Conservation (phyloP, 2,888 invertebrate species). For the Rhagophthalmus giganteus region DNA sequence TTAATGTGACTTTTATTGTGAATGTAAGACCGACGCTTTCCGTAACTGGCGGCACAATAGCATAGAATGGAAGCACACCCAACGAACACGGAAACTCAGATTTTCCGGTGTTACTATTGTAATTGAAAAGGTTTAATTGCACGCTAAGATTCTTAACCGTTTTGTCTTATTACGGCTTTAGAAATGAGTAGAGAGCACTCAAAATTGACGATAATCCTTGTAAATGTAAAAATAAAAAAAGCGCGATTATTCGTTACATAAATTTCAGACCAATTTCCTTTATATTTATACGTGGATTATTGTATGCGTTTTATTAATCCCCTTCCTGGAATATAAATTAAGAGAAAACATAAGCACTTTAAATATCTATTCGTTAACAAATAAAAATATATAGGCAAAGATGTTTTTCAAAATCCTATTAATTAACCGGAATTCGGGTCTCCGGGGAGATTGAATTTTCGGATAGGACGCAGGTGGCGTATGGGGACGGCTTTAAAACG, state of each 20-base stretch:
- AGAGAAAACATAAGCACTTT: neutral
- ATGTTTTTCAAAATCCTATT: neutral
- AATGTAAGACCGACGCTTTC: neutral
- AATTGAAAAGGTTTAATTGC: constrained; percentile 31
- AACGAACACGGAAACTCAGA: neutral
- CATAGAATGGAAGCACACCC: neutral
- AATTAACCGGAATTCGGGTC: neutral
- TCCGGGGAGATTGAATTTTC: neutral
- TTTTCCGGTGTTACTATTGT: constrained; percentile 18
- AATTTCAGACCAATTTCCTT: too few relatives aligned
- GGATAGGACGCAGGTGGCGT: neutral
- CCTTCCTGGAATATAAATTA: too few relatives aligned
- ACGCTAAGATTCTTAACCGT: constrained; percentile 15
- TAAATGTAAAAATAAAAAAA: too few relatives aligned
- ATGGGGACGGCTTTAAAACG: neutral
- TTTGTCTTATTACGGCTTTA: neutral
- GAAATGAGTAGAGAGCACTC: too few relatives aligned
- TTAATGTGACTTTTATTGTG: neutral
- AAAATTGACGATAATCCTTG: too few relatives aligned
- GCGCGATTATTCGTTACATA: too few relatives aligned
- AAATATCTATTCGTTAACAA: neutral
- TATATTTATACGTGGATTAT: too few relatives aligned
- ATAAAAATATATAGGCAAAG: neutral
- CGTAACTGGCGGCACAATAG: neutral
- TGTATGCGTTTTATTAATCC: too few relatives aligned